A percentile compares a stretch with the other conserved stretches of the same genome.
phyloP scores from a whole-genome alignment of 2,888 invertebrate genomes.

The Cerceris rybyensis region DNA sequence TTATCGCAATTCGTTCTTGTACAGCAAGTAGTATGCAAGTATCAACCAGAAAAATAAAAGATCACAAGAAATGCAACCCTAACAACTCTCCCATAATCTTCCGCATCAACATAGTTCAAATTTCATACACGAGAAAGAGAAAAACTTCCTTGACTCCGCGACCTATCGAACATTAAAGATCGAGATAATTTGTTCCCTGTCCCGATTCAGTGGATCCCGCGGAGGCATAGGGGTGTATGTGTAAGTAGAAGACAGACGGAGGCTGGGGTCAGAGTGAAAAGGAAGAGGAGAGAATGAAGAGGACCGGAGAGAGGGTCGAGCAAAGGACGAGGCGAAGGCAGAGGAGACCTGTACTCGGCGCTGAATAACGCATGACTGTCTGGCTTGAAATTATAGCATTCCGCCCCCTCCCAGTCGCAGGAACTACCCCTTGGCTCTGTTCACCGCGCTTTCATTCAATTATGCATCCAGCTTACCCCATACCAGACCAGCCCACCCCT shows the following conservation, averaged over 20 bases:
- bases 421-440: slow-evolving; percentile 69
- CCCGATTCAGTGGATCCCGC: background rate
- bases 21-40: background rate
- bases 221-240: background rate
- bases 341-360: slow-evolving; percentile 56
- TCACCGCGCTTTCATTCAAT: slow-evolving; percentile 77
- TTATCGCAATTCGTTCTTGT: too few species aligned
- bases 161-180: slow-evolving; percentile 1
- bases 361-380: slow-evolving; percentile 80
- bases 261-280: slow-evolving; percentile 55
- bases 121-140: background rate
- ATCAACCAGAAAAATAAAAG: background rate
- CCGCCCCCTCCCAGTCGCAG: slow-evolving; percentile 61
- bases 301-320: slow-evolving; percentile 16
- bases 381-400: slow-evolving; percentile 79
- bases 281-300: slow-evolving; percentile 12
- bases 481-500: slow-evolving; percentile 21
- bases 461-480: slow-evolving; percentile 69
- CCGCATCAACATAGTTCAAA: background rate
- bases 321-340: slow-evolving; percentile 44
- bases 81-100: background rate
- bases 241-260: background rate
- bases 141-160: background rate
- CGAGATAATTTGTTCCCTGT: slow-evolving; percentile 1
- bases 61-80: background rate